Percentiles rank a stretch among this genome's conserved stretches.
phyloP scores from a whole-genome alignment of 2,888 invertebrate genomes.

The Caenorhabditis sp. region DNA sequence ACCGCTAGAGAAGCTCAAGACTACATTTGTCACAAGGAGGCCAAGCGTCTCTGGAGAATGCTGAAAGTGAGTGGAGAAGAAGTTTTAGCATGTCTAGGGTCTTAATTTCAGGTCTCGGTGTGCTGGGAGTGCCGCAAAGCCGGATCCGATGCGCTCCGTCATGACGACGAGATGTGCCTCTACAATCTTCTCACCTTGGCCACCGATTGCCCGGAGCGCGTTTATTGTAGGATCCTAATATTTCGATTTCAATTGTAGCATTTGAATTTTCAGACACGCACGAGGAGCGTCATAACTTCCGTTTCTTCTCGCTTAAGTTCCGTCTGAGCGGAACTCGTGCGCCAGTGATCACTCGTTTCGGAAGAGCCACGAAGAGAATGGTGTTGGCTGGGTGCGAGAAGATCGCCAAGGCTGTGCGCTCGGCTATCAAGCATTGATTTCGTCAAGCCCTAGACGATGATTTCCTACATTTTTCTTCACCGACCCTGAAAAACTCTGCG shows the following conservation, averaged over 20 bases:
- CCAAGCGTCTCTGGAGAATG: neutral
- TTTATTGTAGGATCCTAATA: neutral
- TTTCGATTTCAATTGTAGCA: too few relatives aligned
- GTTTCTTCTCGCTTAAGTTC: too few relatives aligned
- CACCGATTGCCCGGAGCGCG: neutral
- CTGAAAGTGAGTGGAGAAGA: neutral
- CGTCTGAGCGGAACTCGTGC: too few relatives aligned
- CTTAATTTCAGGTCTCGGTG: constrained; percentile 17
- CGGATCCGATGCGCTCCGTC: neutral
- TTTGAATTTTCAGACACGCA: neutral
- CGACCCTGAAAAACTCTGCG: too few relatives aligned
- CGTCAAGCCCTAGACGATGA: too few relatives aligned
- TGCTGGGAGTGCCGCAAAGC: neutral
- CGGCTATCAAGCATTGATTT: too few relatives aligned
- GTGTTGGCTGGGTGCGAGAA: too few relatives aligned
- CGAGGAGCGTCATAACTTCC: constrained; percentile 5
- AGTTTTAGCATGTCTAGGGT: too few relatives aligned
- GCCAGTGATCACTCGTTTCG: neutral
- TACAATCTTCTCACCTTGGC: constrained; percentile 11
- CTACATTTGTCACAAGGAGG: neutral
- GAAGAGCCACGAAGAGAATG: constrained; percentile 8
- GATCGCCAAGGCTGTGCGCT: too few relatives aligned
- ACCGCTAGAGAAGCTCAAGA: too few relatives aligned
- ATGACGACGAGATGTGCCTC: constrained; percentile 14
- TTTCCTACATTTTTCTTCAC: too few relatives aligned